These are phyloP conservation scores for Drosophila birchii DNA, from an alignment of 2,888 invertebrate species.

Conservation along the genomic window DNA sequence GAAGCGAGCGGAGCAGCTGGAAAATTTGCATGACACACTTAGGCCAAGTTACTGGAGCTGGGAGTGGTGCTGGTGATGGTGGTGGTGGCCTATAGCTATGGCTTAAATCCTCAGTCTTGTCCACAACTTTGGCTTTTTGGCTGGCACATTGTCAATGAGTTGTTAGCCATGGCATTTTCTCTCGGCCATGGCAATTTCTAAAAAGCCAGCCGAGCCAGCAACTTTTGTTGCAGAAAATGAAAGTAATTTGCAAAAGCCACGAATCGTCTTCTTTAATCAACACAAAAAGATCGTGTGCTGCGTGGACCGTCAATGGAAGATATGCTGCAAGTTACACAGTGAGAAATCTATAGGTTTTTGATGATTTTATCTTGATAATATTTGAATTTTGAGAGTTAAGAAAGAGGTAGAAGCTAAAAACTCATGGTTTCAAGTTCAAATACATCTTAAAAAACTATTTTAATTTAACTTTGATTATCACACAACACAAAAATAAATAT, in stretches of 20 bases:
- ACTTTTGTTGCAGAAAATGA: slow-evolving; percentile 50
- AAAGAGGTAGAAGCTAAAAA: neutral
- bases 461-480: too few species aligned
- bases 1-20: slow-evolving; percentile 29
- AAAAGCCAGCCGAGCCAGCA: slow-evolving; percentile 43
- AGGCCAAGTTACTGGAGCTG: slow-evolving; percentile 29
- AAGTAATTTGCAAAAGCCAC: slow-evolving; percentile 51
- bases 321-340: slow-evolving; percentile 7
- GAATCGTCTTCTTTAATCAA: slow-evolving; percentile 57
- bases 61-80: slow-evolving; percentile 22
- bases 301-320: slow-evolving; percentile 29
- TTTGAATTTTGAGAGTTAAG: neutral
- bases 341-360: slow-evolving; percentile 3
- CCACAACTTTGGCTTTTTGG: slow-evolving; percentile 51
- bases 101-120: slow-evolving; percentile 33
- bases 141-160: slow-evolving; percentile 69
- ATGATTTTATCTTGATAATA: neutral
- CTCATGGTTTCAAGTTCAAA: neutral
- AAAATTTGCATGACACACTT: slow-evolving; percentile 78
- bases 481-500: neutral
- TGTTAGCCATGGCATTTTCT: slow-evolving; percentile 69
- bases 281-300: slow-evolving; percentile 64
- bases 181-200: slow-evolving; percentile 63
- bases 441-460: neutral
- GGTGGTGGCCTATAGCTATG: neutral